phyloP scores from a whole-genome alignment of 1,140 invertebrate species.

The Stegodyphus mimosarum region DNA sequence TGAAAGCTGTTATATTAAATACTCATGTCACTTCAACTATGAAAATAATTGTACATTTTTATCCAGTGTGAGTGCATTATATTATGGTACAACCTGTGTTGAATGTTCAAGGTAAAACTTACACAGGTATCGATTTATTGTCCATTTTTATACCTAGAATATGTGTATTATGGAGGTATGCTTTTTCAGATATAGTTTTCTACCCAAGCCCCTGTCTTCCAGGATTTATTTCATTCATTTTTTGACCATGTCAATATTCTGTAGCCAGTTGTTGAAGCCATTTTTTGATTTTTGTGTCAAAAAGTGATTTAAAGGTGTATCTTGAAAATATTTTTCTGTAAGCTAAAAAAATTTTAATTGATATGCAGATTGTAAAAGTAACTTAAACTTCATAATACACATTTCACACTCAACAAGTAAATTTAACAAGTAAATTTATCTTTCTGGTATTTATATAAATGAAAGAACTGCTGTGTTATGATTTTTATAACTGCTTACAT shows the following conservation, averaged over 20 bases:
- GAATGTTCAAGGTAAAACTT: slow-evolving; percentile 40
- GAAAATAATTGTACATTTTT: too few relatives aligned
- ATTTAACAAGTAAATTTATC: too few relatives aligned
- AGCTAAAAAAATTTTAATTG: too few relatives aligned
- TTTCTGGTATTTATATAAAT: too few relatives aligned
- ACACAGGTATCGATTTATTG: slow-evolving; percentile 39
- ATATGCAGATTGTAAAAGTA: too few relatives aligned
- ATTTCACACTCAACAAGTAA: too few relatives aligned
- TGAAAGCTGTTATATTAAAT: too few relatives aligned
- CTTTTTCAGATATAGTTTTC: slow-evolving; percentile 50
- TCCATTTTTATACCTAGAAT: slow-evolving; percentile 48
- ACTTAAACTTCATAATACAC: too few relatives aligned
- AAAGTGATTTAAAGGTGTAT: slow-evolving; percentile 54
- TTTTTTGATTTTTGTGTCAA: slow-evolving; percentile 12
- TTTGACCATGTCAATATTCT: slow-evolving; percentile 14
- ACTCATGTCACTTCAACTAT: too few relatives aligned
- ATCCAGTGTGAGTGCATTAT: slow-evolving; percentile 24
- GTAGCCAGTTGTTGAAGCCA: slow-evolving; percentile 41
- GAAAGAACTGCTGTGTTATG: too few relatives aligned
- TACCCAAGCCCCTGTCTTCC: slow-evolving; percentile 39
- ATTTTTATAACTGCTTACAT: too few relatives aligned
- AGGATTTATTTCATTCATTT: slow-evolving; percentile 2
- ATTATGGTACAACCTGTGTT: slow-evolving; percentile 23
- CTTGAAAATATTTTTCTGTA: too few relatives aligned
- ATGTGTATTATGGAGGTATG: slow-evolving; percentile 23